Base-by-base conservation (phyloP, 1,140 invertebrate species). In the Geopemphigus sp. region DNA sequence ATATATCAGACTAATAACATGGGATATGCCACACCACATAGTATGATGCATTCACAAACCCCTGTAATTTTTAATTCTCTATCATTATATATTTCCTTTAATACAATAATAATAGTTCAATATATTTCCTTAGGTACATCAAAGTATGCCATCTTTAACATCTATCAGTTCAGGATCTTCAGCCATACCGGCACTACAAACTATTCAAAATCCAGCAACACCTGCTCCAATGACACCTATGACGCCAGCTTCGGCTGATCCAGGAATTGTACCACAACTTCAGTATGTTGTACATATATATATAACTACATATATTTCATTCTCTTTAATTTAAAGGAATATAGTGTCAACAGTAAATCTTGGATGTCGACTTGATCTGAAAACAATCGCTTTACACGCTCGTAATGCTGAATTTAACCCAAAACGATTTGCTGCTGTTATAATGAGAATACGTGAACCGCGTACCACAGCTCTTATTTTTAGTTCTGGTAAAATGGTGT, bases 351-450 rank as follows among this genome's bases (percentile, higher is more conserved):
- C 97, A 64, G 97, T 99, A 0, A 99, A 98, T 87, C 87, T 99
- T 80, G 96, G 93, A 83, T 98, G 97, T 85, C 97, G 96, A 87
- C 87, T 98, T 83, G 96, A 98, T 85, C 87, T 98, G 54, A 98
- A 98, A 84, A 98, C 96, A 87, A 99, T 99, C 83, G 98, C 98
- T 0, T 87, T 99, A 2, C 97, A 99, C 87, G 98, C 98, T 0
- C 91, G 98, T 86, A 99, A 99, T 89, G 98, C 98, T 17, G 98
- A 99, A 87, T 99, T 99, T 84, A 99, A 99, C 88, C 98, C 98
- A 39, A 99, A 99, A 87, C 92, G 98, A 86, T 99, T 99, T 90
- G 98, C 98, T 68, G 98, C 98, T 81, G 98, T 99, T 0, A 99
- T 99, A 80, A 99, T 99, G 98, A 89, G 98, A 85, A 99, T 99